phyloP scores from a whole-genome alignment of 2,888 invertebrate species.

The Caradrina clavipalpis region DNA sequence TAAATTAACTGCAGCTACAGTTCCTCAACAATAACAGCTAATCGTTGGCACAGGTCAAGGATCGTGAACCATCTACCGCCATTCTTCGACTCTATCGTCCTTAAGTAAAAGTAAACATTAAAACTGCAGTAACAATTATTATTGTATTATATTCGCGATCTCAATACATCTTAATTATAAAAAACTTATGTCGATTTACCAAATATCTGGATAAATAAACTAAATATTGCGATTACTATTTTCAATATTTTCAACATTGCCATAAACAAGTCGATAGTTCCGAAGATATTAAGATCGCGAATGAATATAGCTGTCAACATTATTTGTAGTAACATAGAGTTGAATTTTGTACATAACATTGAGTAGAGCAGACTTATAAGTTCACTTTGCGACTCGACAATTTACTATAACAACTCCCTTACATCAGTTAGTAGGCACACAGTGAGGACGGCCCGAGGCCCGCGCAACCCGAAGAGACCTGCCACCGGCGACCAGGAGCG shows the following conservation, averaged over 20 bases:
- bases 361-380: conserved; percentile 57
- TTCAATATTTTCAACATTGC: conserved; percentile 35
- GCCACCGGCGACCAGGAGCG: conserved; percentile 32
- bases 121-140: conserved; percentile 48
- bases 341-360: conserved; percentile 55
- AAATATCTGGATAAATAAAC: conserved; percentile 43
- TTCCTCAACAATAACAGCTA: conserved; percentile 58
- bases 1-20: conserved; percentile 52
- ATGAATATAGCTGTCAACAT: conserved; percentile 44
- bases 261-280: conserved; percentile 32
- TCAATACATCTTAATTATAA: conserved; percentile 40
- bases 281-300: conserved; percentile 51
- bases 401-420: conserved; percentile 58
- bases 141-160: conserved; percentile 53
- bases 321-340: conserved; percentile 43
- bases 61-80: conserved; percentile 31
- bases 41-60: conserved; percentile 57
- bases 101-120: conserved; percentile 38
- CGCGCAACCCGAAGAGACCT: conserved; percentile 75
- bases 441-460: conserved; percentile 84
- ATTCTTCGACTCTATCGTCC: conserved; percentile 39
- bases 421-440: conserved; percentile 79
- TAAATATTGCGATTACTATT: conserved; percentile 50
- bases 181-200: conserved; percentile 46
- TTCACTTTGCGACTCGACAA: conserved; percentile 58